A percentile compares a stretch with the other conserved stretches of the same genome.
Conservation (phyloP, 1,140 invertebrate genomes). For the Reticulitermes speratus region DNA sequence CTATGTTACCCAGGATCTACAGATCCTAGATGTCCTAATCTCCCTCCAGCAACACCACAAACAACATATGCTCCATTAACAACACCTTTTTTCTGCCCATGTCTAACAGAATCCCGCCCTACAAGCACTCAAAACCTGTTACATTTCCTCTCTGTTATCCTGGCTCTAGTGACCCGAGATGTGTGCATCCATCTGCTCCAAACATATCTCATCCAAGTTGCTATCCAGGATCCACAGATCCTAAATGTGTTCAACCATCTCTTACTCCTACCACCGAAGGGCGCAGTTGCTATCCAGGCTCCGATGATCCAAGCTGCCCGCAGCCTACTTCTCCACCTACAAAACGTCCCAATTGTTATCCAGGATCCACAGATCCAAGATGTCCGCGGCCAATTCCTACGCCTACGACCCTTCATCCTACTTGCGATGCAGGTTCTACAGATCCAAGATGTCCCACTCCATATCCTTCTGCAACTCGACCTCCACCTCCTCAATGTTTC, state of each 20-base stretch:
- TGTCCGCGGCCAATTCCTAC: constrained; percentile 38
- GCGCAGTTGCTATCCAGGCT: not conserved
- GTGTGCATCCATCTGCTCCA: constrained; percentile 14
- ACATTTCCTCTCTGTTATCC: constrained; percentile 30
- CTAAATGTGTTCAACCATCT: constrained; percentile 34
- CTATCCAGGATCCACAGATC: constrained; percentile 40
- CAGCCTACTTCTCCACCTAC: constrained; percentile 33
- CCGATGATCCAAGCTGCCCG: constrained; percentile 27
- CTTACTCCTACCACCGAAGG: constrained; percentile 19
- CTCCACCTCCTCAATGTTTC: constrained; percentile 31
- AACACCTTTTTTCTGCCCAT: constrained; percentile 43
- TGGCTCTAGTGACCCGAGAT: constrained; percentile 33
- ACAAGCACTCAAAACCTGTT: constrained; percentile 22
- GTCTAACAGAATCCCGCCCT: constrained; percentile 37
- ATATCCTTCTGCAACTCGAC: constrained; percentile 26
- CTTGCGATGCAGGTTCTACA: constrained; percentile 45
- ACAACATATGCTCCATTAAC: constrained; percentile 42
- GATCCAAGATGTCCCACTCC: constrained; percentile 43
- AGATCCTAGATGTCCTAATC: constrained; percentile 45
- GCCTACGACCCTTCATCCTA: constrained; percentile 26
- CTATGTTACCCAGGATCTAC: constrained; percentile 35
- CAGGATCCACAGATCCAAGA: constrained; percentile 44
- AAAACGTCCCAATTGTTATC: constrained; percentile 39
- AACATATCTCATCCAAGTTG: constrained; percentile 36
- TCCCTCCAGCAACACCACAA: constrained; percentile 35